Base-by-base conservation (phyloP, 2,797 vertebrate species). In the Rachycentron canadum region DNA sequence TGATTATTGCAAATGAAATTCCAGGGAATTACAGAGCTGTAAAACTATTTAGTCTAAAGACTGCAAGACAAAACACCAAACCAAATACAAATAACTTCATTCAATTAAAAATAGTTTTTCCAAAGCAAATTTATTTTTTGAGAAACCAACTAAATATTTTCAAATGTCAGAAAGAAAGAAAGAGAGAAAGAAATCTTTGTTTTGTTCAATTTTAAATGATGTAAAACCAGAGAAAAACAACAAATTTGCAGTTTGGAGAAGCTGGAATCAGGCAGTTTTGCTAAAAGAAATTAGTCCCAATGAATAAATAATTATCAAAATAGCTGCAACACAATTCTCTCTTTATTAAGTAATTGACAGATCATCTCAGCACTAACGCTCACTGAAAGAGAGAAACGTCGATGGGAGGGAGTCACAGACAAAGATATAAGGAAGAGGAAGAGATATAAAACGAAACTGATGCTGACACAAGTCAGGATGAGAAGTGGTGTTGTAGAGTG, bases 401-500 rank as follows among this genome's bases (percentile, higher is more conserved):
- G 10, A 43, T 30, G 36, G 21, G 13, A 38, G 52, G 0, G 2
- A n/a, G 43, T 17, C 28, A n/a, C 5, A 19, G 26, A 32, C 10
- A n/a, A 9, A 23, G 13, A 49, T 32, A n/a, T n/a, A 34, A 23
- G 52, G 2, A 69, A 1, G 1, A 25, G 30, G 5, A 16, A 38
- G 0, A 34, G 32, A 3, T 19, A 7, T 2, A 0, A 47, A 16
- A 50, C 0, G 4, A 72, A 50, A 30, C 23, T 13, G 26, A 55
- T 52, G 26, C 0, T 14, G 26, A 26, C 19, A 65, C 16, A 57
- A 12, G 16, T 66, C 59, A 71, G 16, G 67, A 77, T 49, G 65
- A 79, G 60, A 78, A 79, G 25, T 30, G 25, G 17, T 74, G 34
- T 36, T 53, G 41, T 23, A 58, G 60, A 74, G 55, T 23, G 50